Evolutionary conservation across 1,140 invertebrate species (phyloP), one percentile per base, ranked within the genome.

Genomic region (Saxidomus purpurata): DNA sequence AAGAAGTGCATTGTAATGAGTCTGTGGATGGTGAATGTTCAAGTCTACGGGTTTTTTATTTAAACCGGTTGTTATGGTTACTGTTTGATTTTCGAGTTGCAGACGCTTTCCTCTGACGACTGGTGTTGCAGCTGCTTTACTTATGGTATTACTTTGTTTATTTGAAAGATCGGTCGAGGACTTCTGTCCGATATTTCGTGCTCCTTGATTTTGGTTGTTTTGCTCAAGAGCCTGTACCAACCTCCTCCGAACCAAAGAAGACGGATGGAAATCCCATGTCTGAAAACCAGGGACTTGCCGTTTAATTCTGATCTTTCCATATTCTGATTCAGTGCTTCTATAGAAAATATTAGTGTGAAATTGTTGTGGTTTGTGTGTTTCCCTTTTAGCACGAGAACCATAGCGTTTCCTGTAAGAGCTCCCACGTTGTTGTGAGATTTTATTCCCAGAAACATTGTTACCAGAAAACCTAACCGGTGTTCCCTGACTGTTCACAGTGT

Each of bases 221-320:
- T 13, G 74, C 17, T 31, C 22, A 43, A 17, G 38, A 17, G 9
- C 34, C 4, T 82, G 15, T 13, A 11, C 40, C 49, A 52, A 6
- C 40, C 47, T 84, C 38, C 38, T 31, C 4, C 81, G 13, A 34
- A 28, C 25, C 15, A 84, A 28, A 40, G 43, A 84, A 4, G 61
- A 43, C 8, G 81, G 59, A 34, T 84, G 67, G n/a, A 67, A 84
- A 31, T 67, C 61, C 61, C 81, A 67, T 17, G 0, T 84, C n/a
- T 67, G 43, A 9, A 31, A 25, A 28, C n/a, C 25, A 11, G 55
- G 49, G 17, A 13, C n/a, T 47, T 84, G 67, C 34, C 81, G 34
- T 36, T 84, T 67, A 22, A 40, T 34, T 38, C 67, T 36, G 4
- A 15, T 15, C 28, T 17, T 8, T 19, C 25, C 67, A 71, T 71